Conservation (phyloP, 2,888 invertebrate species). For the Cerastis leucographa region DNA sequence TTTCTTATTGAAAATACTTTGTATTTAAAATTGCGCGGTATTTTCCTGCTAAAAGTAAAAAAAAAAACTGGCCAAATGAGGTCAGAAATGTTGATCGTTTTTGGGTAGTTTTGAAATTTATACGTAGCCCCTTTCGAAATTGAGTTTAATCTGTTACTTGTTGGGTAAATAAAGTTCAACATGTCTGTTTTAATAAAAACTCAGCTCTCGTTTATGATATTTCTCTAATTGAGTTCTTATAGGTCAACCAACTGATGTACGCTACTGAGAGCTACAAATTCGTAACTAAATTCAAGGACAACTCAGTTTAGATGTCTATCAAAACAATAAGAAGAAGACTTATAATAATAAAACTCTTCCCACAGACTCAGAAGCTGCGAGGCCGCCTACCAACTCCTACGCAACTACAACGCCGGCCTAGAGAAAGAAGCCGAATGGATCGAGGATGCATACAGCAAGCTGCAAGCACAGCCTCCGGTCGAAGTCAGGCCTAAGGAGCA, state of each 20-base stretch:
- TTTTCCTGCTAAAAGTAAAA: no score
- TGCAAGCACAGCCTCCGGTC: conserved; percentile 94
- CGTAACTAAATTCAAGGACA: not conserved
- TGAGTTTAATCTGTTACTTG: not conserved
- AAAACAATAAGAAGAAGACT: not conserved
- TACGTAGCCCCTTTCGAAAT: not conserved
- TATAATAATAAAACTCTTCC: conserved; percentile 30
- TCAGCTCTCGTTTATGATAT: not conserved
- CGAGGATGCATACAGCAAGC: conserved; percentile 95
- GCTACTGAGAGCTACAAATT: not conserved
- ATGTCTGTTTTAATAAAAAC: not conserved
- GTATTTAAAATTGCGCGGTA: not conserved
- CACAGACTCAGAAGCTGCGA: conserved; percentile 96
- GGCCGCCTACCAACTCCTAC: conserved; percentile 96
- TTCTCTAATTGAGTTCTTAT: not conserved
- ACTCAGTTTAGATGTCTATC: not conserved
- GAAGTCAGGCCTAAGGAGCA: conserved; percentile 93
- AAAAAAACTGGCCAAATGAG: not conserved
- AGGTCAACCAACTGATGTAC: not conserved
- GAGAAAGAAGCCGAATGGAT: conserved; percentile 97
- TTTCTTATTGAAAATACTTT: not conserved
- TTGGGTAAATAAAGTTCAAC: not conserved
- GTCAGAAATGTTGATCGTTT: not conserved
- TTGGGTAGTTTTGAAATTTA: not conserved
- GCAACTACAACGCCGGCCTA: conserved; percentile 96